A percentile compares a stretch with the other conserved stretches of the same genome.
Evolutionary conservation across 2,113 vertebrate species (phyloP).

Genomic region (Sinocyclocheilus rhinocerous): DNA sequence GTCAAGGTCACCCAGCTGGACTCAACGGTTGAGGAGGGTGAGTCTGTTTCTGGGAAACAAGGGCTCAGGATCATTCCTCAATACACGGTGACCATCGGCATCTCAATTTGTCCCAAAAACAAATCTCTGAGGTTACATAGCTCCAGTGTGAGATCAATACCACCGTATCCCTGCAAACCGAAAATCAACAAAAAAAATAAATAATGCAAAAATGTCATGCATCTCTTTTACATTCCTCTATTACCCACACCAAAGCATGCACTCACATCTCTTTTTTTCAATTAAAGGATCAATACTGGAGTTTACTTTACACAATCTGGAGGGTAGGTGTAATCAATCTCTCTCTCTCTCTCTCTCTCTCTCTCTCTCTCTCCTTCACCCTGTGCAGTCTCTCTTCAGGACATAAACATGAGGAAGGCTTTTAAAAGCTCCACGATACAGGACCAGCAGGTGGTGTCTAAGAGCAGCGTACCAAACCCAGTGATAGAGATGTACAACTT

Average conservation of each 20-base stretch:
- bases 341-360: not conserved
- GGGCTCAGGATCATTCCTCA: not conserved
- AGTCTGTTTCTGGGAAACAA: constrained; percentile 66
- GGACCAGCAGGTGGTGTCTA: constrained; percentile 98
- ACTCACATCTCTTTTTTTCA: not conserved
- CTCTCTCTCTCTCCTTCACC: too few relatives aligned
- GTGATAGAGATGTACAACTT: constrained; percentile 92
- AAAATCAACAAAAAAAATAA: constrained; percentile 30
- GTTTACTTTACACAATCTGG: constrained; percentile 32
- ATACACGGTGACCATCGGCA: not conserved
- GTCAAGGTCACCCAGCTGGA: constrained; percentile 99
- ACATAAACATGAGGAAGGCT: constrained; percentile 99
- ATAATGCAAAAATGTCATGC: constrained; percentile 16
- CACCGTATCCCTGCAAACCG: not conserved
- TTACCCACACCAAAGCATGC: not conserved
- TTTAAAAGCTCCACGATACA: constrained; percentile 95
- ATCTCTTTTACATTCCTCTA: not conserved
- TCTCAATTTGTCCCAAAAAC: not conserved
- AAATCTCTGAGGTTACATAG: constrained; percentile 41
- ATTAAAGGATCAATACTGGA: constrained; percentile 32
- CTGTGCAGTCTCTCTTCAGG: constrained; percentile 89
- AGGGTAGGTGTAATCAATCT: constrained; percentile 29
- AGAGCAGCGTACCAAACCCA: constrained; percentile 90
- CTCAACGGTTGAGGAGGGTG: constrained; percentile 98
- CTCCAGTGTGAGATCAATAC: constrained; percentile 13